Percentiles rank a stretch among this genome's conserved stretches.
Conservation (phyloP, 2,113 vertebrate genomes). For the Notiomystis cincta region DNA sequence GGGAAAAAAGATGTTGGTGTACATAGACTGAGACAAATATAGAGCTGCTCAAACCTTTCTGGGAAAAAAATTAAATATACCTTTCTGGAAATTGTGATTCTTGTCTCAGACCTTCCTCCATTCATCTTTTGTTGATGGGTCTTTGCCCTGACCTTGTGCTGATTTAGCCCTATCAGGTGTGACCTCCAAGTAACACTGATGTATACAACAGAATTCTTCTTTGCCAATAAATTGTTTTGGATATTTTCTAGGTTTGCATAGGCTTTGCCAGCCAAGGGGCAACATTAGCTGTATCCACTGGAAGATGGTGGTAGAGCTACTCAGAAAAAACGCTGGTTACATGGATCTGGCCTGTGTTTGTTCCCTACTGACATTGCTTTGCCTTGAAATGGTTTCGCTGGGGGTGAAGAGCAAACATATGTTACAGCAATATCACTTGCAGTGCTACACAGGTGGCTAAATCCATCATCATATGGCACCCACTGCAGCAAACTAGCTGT, state of each 20-base stretch:
- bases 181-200: not conserved
- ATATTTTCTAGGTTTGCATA: not conserved
- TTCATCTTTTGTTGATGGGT: not conserved
- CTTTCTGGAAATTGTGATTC: not conserved
- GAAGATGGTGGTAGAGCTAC: not conserved
- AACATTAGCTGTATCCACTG: not conserved
- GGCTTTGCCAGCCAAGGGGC: not conserved
- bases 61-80: not conserved
- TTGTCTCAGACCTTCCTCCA: not conserved
- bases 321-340: not conserved
- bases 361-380: not conserved
- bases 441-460: conserved; percentile 42
- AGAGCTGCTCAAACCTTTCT: not conserved
- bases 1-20: not conserved
- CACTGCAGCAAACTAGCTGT: conserved; percentile 37
- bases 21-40: not conserved
- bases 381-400: conserved; percentile 34
- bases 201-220: not conserved
- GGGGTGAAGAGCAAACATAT: conserved; percentile 46
- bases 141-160: not conserved
- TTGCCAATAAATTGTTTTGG: not conserved
- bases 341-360: not conserved
- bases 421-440: conserved; percentile 23
- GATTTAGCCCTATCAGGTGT: not conserved
- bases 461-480: conserved; percentile 53